These are phyloP conservation scores for Clarias gariepinus DNA, from an alignment of 2,113 vertebrate species.

Conservation along the genomic window DNA sequence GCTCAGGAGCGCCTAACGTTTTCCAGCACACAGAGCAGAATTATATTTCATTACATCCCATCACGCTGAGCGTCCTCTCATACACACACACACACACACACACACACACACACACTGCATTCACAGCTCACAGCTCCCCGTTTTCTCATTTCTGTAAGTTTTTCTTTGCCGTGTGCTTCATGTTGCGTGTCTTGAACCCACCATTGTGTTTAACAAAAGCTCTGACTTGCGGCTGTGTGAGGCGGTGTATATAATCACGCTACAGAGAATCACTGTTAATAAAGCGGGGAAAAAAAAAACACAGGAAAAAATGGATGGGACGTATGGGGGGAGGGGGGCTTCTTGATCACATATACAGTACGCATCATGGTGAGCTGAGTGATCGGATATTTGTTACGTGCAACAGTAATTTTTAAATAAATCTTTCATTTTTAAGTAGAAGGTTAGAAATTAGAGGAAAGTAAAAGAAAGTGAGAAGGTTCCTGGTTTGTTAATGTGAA, in stretches of 20 bases:
- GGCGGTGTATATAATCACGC: background rate
- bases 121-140: background rate
- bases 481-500: too few species aligned
- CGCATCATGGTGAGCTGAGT: background rate
- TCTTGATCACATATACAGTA: background rate
- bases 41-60: constrained; percentile 37
- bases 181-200: background rate
- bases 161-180: background rate
- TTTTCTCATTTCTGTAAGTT: constrained; percentile 15
- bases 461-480: too few species aligned
- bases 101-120: background rate
- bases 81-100: background rate
- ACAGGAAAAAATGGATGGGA: too few species aligned
- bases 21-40: constrained; percentile 18
- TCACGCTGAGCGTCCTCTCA: constrained; percentile 27
- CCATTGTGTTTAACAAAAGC: background rate
- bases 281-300: background rate
- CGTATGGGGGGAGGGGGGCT: background rate
- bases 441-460: background rate
- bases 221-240: background rate
- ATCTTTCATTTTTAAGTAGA: background rate
- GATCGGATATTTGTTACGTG: background rate
- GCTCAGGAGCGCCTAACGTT: constrained; percentile 13
- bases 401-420: too few species aligned
- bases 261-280: background rate